Evolutionary conservation across 2,797 vertebrate genomes (phyloP), one percentile per base, ranked within the genome.

Genomic region (Trichosurus vulpecula): DNA sequence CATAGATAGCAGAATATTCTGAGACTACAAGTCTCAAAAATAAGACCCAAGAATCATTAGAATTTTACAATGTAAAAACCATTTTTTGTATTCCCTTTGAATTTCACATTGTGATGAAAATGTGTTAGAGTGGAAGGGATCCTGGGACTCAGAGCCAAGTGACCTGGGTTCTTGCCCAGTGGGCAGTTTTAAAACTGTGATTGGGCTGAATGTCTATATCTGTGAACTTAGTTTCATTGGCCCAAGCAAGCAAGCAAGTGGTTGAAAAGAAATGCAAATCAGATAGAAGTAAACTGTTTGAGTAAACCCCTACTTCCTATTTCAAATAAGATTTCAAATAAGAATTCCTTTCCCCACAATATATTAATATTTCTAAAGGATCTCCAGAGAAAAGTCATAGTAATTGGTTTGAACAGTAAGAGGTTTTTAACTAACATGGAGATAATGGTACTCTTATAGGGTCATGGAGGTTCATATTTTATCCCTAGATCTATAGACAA

Each of bases 211-310:
- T 55, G 89, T 97, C 95, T 96, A 1, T 74, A 74, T 94, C 96
- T 96, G 95, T 96, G 96, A 90, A 52, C 41, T 96, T 52, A 66
- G 54, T 92, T 92, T 58, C 47, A 58, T 25, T 27, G 16, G 95
- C 81, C 57, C 55, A 92, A 93, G 93, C 57, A 58, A 93, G 93
- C 57, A 58, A 94, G 74, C 74, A 47, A 22, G 93, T 93, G 52
- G 16, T 87, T 96, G 4, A 9, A 94, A 90, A 96, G 9, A 56
- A 61, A 91, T 55, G 57, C 3, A 91, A 90, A 95, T 95, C 87
- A 52, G 0, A 51, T 89, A 52, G 89, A 96, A 30, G 19, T 35
- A 52, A 54, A 27, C 51, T 92, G 94, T 57, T 61, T 54, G 90
- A 93, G n/a, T 87, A 47, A 87, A 87, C 41, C 74, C 22, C 93